Percentiles rank a stretch among this genome's conserved stretches.
phyloP scores from a whole-genome alignment of 2,888 invertebrate species.

The Reticulitermes lucifugus region DNA sequence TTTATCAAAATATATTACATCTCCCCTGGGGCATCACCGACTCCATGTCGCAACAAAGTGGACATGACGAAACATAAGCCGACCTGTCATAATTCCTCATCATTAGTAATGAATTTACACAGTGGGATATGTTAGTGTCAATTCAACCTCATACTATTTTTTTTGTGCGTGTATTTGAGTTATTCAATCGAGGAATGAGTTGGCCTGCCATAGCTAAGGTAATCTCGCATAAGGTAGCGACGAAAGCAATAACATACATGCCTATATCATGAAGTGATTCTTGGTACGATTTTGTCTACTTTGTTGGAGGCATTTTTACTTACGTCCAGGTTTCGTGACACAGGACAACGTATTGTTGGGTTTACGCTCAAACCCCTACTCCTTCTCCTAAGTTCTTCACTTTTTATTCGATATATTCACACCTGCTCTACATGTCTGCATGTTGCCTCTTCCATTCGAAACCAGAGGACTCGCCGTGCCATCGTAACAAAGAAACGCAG shows the following conservation, averaged over 20 bases:
- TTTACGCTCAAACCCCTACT: too few relatives aligned
- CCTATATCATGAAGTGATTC: background rate
- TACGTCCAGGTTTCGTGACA: too few relatives aligned
- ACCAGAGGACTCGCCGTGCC: too few relatives aligned
- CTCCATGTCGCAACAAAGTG: conserved; percentile 7
- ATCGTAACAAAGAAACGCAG: too few relatives aligned
- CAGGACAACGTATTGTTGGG: too few relatives aligned
- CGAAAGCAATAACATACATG: background rate
- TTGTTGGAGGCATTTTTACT: too few relatives aligned
- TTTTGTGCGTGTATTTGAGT: background rate
- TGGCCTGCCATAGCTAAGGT: background rate
- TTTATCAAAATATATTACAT: conserved; percentile 29
- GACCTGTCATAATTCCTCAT: conserved; percentile 34
- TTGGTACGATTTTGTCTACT: too few relatives aligned
- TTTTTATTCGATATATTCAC: too few relatives aligned
- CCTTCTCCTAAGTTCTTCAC: too few relatives aligned
- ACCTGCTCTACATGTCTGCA: too few relatives aligned
- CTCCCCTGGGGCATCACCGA: conserved; percentile 17
- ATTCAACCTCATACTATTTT: background rate
- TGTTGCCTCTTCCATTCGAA: too few relatives aligned
- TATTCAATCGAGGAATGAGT: background rate
- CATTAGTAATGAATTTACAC: conserved; percentile 8
- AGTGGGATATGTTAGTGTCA: background rate
- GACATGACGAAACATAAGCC: conserved; percentile 32
- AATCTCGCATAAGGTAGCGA: background rate